Evolutionary conservation across 2,888 invertebrate genomes (phyloP), one percentile per base, ranked within the genome.

Genomic region (Caenorhabditis macrosperma): DNA sequence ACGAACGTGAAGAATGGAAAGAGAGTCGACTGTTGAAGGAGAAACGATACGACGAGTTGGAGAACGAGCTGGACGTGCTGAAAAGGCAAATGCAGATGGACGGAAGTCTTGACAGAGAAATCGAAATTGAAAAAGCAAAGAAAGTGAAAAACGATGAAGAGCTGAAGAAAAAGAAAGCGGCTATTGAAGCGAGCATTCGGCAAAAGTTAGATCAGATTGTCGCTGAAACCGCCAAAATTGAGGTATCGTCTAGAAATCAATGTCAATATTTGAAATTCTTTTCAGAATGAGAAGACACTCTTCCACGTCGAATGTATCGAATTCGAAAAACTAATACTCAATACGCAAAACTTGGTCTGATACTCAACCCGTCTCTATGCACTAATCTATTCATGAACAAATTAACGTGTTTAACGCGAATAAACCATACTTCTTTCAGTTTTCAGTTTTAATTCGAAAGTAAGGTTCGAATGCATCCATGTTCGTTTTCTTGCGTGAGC

Each of bases 1-100:
- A 57, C 22, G 72, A 72, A 24, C 63, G 72, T 12, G 55, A 63
- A 1, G 64, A 64, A 24, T 72, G 72, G 72, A 63, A 64, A 44
- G 41, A 20, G 28, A 26, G n/a, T 7, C 63, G 72, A 9, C 44
- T 64, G 30, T 20, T 46, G 7, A 33, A 15, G 9, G 63, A 72
- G 17, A 55, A 72, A 30, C 55, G 57, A 17, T 64, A 38, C 38
- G 72, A 72, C 33, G 63, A 63, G 30, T n/a, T 64, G 28, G 63
- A 64, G 17, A 72, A 72, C 26, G 63, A 64, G 41, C 30, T 48
- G 15, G 63, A 72, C 15, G 50, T 72, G 24, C 33, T 72, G 20
- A 57, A 24, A 46, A 63, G 38, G 35, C 44, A 72, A 20, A 28
- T 72, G 63, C 33, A 72, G 1, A 33, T 57, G 35, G 72, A 50